These are phyloP conservation scores for Notothenia rossii DNA, from an alignment of 2,113 vertebrate genomes.

Conservation along the genomic window DNA sequence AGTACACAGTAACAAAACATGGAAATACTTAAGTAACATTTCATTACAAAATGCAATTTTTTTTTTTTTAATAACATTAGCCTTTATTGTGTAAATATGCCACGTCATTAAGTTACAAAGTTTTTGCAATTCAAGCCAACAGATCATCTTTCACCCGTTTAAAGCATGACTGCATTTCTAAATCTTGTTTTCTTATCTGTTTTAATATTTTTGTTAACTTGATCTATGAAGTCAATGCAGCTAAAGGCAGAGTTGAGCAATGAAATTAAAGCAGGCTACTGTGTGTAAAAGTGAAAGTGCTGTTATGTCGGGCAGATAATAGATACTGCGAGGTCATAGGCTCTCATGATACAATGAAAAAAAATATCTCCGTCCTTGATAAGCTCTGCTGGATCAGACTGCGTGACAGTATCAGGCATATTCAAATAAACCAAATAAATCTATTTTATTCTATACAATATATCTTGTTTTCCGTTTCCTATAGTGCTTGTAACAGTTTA, in stretches of 20 bases:
- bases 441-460: no score
- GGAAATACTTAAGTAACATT: no score
- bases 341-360: slow-evolving; percentile 23
- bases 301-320: slow-evolving; percentile 53
- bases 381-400: background rate
- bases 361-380: slow-evolving; percentile 4
- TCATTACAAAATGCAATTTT: no score
- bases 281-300: slow-evolving; percentile 25
- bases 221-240: no score
- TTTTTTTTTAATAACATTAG: background rate
- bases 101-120: no score
- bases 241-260: background rate
- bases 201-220: background rate
- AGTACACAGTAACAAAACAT: no score
- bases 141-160: background rate
- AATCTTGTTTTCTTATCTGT: background rate
- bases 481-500: no score
- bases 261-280: background rate
- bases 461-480: no score
- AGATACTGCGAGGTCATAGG: slow-evolving; percentile 57
- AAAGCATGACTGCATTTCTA: no score
- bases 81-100: background rate
- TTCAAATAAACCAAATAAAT: background rate
- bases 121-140: background rate
- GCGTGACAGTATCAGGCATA: background rate